Evolutionary conservation across 2,797 vertebrate species (phyloP), one percentile per base, ranked within the genome.

Genomic region (Steatocranus sp.): DNA sequence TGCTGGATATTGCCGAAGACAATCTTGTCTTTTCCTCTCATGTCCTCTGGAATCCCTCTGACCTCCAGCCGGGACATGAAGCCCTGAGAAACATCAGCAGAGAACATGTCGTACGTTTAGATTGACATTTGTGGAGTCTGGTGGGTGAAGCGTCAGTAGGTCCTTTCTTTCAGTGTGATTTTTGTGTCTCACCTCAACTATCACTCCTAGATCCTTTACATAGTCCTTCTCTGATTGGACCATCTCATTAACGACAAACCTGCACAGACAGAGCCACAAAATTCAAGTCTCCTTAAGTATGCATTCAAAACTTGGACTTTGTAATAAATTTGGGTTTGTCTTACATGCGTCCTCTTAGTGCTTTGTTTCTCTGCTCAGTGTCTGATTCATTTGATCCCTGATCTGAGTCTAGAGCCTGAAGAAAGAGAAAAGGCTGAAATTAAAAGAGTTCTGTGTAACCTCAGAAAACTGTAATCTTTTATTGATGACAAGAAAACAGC

Each of bases 1-100:
- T 99, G 98, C 89, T 99, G 98, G 89, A 99, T 99, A 91, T 99
- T 99, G 36, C 98, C 98, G 75, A 99, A 99, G 46, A 99, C 98
- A 2, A 99, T 99, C 90, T 99, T 99, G 92, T 99, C 98, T 91
- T 99, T 99, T 50, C 98, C 98, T 80, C 97, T 97, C 98, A 99
- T 98, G 79, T 99, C 98, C 89, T 99, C 98, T 2, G 98, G 97
- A 82, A 97, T 96, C 18, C 98, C 98, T 90, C 98, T 96, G 90
- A 98, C 98, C 91, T 98, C 97, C 87, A 99, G 93, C 85, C 96
- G 93, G 85, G 97, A 98, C 97, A 99, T 99, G 92, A 99, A 98
- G 82, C 97, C 98, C 98, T 99, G 93, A 38, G 79, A 91, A 56
- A 73, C 8, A 48, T 23, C 66, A 53, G 34, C n/a, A 25, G 43